Percentiles rank a stretch among this genome's conserved stretches.
phyloP scores from a whole-genome alignment of 2,888 invertebrate genomes.

The Standfussiana lucernea region DNA sequence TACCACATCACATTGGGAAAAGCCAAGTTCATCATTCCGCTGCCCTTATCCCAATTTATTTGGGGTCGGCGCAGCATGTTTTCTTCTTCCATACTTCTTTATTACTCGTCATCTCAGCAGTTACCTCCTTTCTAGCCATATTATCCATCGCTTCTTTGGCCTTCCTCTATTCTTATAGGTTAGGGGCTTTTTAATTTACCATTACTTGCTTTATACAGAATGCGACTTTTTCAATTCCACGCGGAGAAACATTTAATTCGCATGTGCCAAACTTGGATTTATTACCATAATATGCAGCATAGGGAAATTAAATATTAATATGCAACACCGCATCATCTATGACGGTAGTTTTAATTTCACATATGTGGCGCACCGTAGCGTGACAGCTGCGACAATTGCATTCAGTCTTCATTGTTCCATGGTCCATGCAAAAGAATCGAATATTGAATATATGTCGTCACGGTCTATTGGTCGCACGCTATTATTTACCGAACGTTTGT shows the following conservation, averaged over 20 bases:
- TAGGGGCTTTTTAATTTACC: neutral
- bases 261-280: conserved; percentile 1
- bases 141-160: too few relatives aligned
- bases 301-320: conserved; percentile 47
- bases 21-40: too few relatives aligned
- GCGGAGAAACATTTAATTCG: neutral
- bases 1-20: neutral
- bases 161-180: too few relatives aligned
- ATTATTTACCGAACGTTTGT: conserved; percentile 76
- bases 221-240: neutral
- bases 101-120: too few relatives aligned
- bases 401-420: conserved; percentile 73
- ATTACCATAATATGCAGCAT: conserved; percentile 28
- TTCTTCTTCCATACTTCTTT: too few relatives aligned
- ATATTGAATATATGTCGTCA: conserved; percentile 81
- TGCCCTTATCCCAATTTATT: too few relatives aligned
- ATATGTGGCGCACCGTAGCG: conserved; percentile 64
- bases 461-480: conserved; percentile 76
- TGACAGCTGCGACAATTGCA: conserved; percentile 75
- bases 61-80: too few relatives aligned
- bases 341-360: conserved; percentile 63
- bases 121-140: too few relatives aligned
- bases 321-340: conserved; percentile 48
- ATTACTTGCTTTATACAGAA: neutral
- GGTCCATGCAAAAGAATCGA: conserved; percentile 73